phyloP scores from a whole-genome alignment of 2,113 vertebrate genomes.

The Chloebia gouldiae region DNA sequence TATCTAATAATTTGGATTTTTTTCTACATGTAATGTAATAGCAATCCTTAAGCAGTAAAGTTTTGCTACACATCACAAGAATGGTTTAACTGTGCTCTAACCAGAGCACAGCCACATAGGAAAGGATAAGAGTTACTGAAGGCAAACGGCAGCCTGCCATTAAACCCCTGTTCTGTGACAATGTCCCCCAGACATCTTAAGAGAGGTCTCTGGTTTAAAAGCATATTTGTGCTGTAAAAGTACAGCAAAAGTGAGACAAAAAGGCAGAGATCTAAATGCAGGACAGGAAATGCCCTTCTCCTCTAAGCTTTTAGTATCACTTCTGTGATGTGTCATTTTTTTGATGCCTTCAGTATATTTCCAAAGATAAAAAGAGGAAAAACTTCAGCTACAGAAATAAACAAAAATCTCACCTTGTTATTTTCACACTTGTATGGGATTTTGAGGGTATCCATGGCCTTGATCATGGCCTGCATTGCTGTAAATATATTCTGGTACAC shows the following conservation, averaged over 20 bases:
- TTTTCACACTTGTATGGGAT: constrained; percentile 90
- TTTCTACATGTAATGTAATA: not conserved
- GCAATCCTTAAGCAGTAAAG: not conserved
- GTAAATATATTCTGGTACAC: constrained; percentile 98
- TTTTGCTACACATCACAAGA: not conserved
- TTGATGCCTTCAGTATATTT: not conserved
- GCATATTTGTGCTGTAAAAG: not conserved
- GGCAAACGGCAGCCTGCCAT: not conserved
- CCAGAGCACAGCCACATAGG: not conserved
- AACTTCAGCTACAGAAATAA: not conserved
- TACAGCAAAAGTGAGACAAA: too few species aligned
- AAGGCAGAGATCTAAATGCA: not conserved
- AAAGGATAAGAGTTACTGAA: not conserved
- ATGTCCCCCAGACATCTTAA: not conserved
- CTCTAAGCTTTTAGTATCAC: not conserved
- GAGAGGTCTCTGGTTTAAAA: not conserved
- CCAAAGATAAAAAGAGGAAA: not conserved
- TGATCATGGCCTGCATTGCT: constrained; percentile 95
- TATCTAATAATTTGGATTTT: not conserved
- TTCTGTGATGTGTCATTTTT: not conserved
- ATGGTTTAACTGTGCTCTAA: not conserved
- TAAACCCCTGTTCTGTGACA: not conserved
- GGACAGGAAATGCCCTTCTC: not conserved
- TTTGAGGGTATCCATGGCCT: constrained; percentile 90
- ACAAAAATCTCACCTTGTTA: constrained; percentile 84